Evolutionary conservation across 2,797 vertebrate species (phyloP).

Genomic region (Lophotriccus pileatus): DNA sequence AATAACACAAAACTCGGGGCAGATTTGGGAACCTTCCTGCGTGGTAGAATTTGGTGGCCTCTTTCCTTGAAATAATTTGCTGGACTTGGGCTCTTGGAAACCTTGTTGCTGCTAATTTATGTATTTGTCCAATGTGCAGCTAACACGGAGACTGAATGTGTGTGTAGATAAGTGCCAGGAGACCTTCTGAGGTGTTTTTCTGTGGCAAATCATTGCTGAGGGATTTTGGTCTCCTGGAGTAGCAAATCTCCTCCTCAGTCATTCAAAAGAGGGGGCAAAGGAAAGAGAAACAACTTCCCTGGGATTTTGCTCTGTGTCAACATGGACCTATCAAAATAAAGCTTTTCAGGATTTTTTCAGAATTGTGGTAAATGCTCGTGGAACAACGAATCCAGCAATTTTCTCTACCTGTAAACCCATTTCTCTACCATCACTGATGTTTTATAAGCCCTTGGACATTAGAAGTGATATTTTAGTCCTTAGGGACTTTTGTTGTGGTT

Average conservation of each 20-base stretch:
- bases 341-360: background rate
- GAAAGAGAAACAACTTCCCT: background rate
- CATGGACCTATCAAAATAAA: background rate
- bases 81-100: background rate
- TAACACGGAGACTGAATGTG: fast-evolving
- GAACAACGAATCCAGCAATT: background rate
- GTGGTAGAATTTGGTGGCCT: background rate
- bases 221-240: background rate
- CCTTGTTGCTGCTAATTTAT: background rate
- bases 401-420: background rate
- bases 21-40: background rate
- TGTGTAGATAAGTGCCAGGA: background rate
- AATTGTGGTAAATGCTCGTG: background rate
- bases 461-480: background rate
- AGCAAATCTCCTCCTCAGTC: background rate
- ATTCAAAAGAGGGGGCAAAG: background rate
- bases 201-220: background rate
- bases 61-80: background rate
- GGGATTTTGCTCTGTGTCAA: background rate
- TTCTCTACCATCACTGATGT: background rate
- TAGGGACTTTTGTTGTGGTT: background rate
- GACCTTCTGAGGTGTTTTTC: background rate
- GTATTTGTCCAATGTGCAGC: background rate
- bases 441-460: background rate
- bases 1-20: background rate